Base-by-base conservation (phyloP, 2,888 invertebrate genomes). In the Belgica antarctica region DNA sequence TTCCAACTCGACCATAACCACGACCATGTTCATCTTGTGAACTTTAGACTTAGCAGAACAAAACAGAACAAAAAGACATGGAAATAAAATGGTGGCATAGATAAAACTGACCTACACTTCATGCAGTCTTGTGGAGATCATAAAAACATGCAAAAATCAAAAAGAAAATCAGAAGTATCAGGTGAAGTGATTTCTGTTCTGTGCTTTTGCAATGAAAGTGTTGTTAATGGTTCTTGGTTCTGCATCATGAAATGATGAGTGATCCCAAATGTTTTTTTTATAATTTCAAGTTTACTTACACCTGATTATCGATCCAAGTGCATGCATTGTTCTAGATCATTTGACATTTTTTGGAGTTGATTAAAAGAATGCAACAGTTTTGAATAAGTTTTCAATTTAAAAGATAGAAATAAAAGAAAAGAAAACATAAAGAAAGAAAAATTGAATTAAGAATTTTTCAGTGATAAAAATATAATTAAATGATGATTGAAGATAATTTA, bases 301-400 rank as follows among this genome's bases (percentile, higher is more conserved):
- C 87, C 88, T 88, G 81, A 90, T 89, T 83, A 92, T 87, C 80
- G 89, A 86, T 85, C 89, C 89, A 86, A 92, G 87, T 81, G 91
- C 92, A 89, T 91, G 91, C 88, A 91, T 87, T 82, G 90, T 86
- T 85, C 91, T 88, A 82, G 5, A 57, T 46, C 24, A 71, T 41
- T 41, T 41, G 41, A 41, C 10, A 17, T 47, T 31, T n/a, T 28
- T 28, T 61, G 52, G 70, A 46, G 62, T 41, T 41, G 34, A 34
- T 41, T 41, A 15, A n/a, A 41, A 41, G 34, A 34, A n/a, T n/a
- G 41, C 15, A 5, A 41, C 12, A 41, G 41, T 34, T n/a, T n/a
- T n/a, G 41, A 41, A 10, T 41, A 41, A 41, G n/a, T 28, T 17
- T 41, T 41, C 24, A 31, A 15, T 27, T 12, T 5, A 3, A 15